phyloP scores from a whole-genome alignment of 2,113 vertebrate species.

The Caretta caretta region DNA sequence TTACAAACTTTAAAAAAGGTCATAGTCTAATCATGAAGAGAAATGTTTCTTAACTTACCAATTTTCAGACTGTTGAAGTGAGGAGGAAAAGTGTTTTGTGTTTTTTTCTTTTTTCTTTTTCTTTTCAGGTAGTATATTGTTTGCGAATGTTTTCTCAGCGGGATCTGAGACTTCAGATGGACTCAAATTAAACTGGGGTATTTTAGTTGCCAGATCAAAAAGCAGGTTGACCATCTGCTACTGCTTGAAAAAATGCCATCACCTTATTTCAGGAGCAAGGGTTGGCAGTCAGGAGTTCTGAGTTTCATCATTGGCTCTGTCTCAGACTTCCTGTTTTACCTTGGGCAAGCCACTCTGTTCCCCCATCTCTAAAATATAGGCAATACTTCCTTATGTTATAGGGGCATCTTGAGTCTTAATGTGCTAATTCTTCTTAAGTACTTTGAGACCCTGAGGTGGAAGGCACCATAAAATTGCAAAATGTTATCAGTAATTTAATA shows the following conservation, averaged over 20 bases:
- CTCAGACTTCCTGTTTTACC: neutral
- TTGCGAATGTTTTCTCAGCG: constrained; percentile 47
- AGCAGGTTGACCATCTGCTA: constrained; percentile 55
- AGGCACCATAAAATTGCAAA: neutral
- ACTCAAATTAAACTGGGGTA: constrained; percentile 28
- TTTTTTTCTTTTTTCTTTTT: neutral
- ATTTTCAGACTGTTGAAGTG: neutral
- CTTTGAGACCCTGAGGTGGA: neutral
- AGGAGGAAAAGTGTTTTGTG: neutral
- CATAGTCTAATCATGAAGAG: neutral
- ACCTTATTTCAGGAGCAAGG: neutral
- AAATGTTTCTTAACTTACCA: neutral
- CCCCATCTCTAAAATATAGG: neutral
- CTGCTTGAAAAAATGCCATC: constrained; percentile 48
- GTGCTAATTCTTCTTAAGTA: neutral
- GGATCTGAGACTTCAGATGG: neutral
- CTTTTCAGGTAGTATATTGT: constrained; percentile 18
- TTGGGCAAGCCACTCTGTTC: neutral
- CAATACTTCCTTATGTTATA: fast-evolving
- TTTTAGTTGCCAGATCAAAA: constrained; percentile 55
- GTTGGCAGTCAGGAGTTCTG: neutral
- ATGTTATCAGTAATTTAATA: neutral
- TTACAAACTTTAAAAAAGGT: neutral
- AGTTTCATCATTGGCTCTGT: neutral
- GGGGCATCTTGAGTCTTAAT: neutral